Base-by-base conservation (phyloP, 1,140 invertebrate species). In the Drosophila santomea region DNA sequence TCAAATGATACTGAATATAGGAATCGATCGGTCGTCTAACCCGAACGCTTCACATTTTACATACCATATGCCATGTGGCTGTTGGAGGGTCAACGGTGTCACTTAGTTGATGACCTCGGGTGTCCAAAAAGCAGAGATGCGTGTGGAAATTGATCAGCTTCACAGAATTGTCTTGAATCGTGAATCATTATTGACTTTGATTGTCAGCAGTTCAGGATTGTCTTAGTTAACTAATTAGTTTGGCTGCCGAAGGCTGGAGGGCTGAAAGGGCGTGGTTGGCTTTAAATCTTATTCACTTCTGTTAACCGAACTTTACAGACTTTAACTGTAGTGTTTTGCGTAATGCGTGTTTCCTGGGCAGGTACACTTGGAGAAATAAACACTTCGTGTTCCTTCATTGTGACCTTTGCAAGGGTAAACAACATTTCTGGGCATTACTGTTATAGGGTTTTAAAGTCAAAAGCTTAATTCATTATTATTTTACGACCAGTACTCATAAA, bases 61-160 rank as follows among this genome's bases (percentile, higher is more conserved):
- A 69, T 57, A 71, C 6, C 38, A 43, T 38, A 61, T 50, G 60
- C 6, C 38, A 43, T 38, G 50, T 60, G 12, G 11, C 15, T 39
- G 17, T 17, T 17, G 17, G 17, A 0, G 67, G 71, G 32, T 32
- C 68, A 66, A 51, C 68, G 58, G 44, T 41, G 68, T 71, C 64
- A 71, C 36, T 36, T 58, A 69, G 43, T 71, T 4, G 68, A 41
- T 36, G 66, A 66, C 68, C 68, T 72, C 68, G 68, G 52, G 25
- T 72, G 68, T 72, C 68, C 68, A 72, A 72, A 72, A 72, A 72
- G 52, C 68, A 71, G 64, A 71, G 51, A 72, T 72, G 68, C 68
- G 68, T 72, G 52, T 23, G 52, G 39, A 71, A 72, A 58, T 72
- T 72, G 66, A 71, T 41, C 44, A n/a, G 67, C 35, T 69, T 66